A percentile compares a stretch with the other conserved stretches of the same genome.
Evolutionary conservation across 1,140 invertebrate species (phyloP).

Genomic region (Drosophila rufa): DNA sequence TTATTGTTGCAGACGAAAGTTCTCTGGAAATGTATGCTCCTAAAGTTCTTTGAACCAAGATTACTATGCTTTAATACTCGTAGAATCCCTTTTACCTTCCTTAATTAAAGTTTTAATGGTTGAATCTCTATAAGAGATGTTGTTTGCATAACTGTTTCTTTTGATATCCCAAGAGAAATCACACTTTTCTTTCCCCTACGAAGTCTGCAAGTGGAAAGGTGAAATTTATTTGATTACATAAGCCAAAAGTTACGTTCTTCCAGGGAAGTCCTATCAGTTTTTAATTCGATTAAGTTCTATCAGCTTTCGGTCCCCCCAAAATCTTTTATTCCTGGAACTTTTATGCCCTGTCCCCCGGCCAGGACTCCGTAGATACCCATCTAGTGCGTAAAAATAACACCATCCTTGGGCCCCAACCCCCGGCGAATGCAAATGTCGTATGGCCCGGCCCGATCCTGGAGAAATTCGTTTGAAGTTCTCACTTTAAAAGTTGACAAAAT

Average conservation of each 20-base stretch:
- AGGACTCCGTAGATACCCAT: slow-evolving; percentile 19
- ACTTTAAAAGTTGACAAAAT: slow-evolving; percentile 75
- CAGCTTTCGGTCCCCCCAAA: slow-evolving; percentile 1
- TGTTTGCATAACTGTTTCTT: background rate
- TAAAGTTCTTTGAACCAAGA: too few relatives aligned
- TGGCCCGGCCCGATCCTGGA: slow-evolving; percentile 33
- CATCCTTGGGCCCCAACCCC: background rate
- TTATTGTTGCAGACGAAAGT: slow-evolving; percentile 14
- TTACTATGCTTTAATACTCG: background rate
- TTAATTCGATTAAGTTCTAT: slow-evolving; percentile 40
- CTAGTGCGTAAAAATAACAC: slow-evolving; percentile 41
- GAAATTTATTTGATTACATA: slow-evolving; percentile 1
- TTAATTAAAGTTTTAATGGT: background rate
- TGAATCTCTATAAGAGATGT: background rate
- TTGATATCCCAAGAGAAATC: background rate
- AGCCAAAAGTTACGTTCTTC: slow-evolving; percentile 4
- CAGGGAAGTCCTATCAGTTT: background rate
- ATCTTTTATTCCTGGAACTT: slow-evolving; percentile 17
- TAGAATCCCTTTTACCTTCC: too few relatives aligned
- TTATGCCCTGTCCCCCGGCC: background rate
- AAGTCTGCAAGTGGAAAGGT: background rate
- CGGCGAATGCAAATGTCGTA: slow-evolving; percentile 66
- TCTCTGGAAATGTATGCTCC: background rate
- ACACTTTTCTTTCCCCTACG: background rate
- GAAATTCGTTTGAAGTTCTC: slow-evolving; percentile 75